Evolutionary conservation across 2,888 invertebrate genomes (phyloP), one percentile per base, ranked within the genome.

Genomic region (Phaedon cochleariae): DNA sequence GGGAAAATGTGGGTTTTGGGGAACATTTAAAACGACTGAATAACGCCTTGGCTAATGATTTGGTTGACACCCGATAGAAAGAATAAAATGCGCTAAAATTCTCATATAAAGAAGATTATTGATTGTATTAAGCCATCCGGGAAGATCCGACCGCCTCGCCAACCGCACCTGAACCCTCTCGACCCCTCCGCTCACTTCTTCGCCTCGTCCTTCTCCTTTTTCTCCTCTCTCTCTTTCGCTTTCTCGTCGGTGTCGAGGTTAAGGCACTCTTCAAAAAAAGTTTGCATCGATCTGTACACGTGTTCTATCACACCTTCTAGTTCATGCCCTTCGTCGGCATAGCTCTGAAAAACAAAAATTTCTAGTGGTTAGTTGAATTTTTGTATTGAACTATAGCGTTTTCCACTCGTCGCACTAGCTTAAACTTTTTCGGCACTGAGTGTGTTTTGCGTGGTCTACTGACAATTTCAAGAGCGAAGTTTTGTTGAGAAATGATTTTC

Each of bases 241-340:
- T 88, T 89, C 73, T 90, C 90, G 81, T 91, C 91, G 66, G 92
- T 90, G 85, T 94, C 94, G 84, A 95, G 88, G 83, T 92, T 92
- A 86, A 94, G 92, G 89, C 95, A 95, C 87, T 94, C 92, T 83
- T 92, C 89, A 83, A 96, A 90, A 86, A 91, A 96, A 85, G 95
- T 92, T 86, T 96, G 96, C 94, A 96, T 95, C 76, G 95, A 95
- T 79, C 92, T 89, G 85, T 96, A 96, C 74, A 95, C 91, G 86
- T 97, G 96, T 82, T 94, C 94, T 78, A 94, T 89, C 70, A 95
- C 95, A 64, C 95, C 95, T 52, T 79, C 74, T 64, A 96, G 85
- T 75, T 92, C 90, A 84, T 96, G 96, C 68, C 94, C 94, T 85
- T 96, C 95, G 83, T 96, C 95, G 57, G 96, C 94, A 83, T 97